Percentiles rank a stretch among this genome's conserved stretches.
These are phyloP conservation scores for Drosophila niveifrons DNA, from an alignment of 2,888 invertebrate genomes.

Conservation along the genomic window DNA sequence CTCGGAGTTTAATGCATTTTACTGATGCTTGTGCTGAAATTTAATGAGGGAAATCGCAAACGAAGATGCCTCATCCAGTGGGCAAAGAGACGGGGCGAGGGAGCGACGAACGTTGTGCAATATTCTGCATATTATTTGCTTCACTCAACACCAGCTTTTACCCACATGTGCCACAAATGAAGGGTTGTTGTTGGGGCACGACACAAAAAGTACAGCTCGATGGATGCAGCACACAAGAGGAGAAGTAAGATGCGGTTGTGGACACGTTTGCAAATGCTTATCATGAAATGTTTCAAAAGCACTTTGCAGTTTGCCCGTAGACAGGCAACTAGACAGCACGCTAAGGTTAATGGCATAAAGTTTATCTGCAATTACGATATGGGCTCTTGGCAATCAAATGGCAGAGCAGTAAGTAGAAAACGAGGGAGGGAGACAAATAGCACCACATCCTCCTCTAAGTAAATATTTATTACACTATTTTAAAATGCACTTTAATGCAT, in stretches of 20 bases:
- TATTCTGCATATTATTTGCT: slow-evolving; percentile 68
- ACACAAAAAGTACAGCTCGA: slow-evolving; percentile 26
- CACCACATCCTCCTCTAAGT: slow-evolving; percentile 32
- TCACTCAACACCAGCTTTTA: slow-evolving; percentile 17
- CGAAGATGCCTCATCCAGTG: not conserved
- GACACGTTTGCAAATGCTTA: slow-evolving; percentile 43
- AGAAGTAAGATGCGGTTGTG: slow-evolving; percentile 4
- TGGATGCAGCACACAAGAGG: not conserved
- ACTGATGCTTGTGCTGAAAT: slow-evolving; percentile 60
- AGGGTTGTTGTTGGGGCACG: slow-evolving; percentile 51
- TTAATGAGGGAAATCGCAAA: slow-evolving; percentile 64
- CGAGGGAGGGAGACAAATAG: not conserved
- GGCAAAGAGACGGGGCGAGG: not conserved
- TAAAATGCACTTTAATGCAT: slow-evolving; percentile 72
- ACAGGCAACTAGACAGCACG: slow-evolving; percentile 55
- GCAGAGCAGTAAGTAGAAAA: not conserved
- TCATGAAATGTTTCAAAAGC: slow-evolving; percentile 74
- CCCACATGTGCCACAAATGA: slow-evolving; percentile 48
- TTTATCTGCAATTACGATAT: slow-evolving; percentile 81
- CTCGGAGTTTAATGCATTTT: slow-evolving; percentile 74
- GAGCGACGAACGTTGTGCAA: slow-evolving; percentile 12
- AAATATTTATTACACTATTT: slow-evolving; percentile 77
- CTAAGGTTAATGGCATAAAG: slow-evolving; percentile 80
- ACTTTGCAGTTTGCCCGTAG: slow-evolving; percentile 61
- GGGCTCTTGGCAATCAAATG: slow-evolving; percentile 56